A percentile compares a stretch with the other conserved stretches of the same genome.
Evolutionary conservation across 2,888 invertebrate genomes (phyloP).

Genomic region (Trisateles emortualis): DNA sequence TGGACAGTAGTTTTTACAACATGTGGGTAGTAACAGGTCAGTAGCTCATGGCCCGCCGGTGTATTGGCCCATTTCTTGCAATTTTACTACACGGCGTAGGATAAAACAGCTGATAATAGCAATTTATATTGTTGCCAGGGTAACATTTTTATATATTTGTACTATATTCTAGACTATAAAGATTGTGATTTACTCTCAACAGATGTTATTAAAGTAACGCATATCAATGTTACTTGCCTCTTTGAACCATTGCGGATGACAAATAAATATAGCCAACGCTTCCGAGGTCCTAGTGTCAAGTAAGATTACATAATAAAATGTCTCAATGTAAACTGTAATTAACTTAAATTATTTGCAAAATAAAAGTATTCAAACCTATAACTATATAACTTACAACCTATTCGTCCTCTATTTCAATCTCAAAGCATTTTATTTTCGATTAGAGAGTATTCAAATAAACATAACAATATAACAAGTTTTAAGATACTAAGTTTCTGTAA

Average conservation of each 20-base stretch:
- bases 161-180: background rate
- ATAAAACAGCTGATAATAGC: constrained; percentile 29
- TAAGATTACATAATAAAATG: background rate
- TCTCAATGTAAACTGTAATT: too few species aligned
- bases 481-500: too few species aligned
- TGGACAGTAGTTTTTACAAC: constrained; percentile 1
- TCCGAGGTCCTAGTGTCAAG: background rate
- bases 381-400: too few species aligned
- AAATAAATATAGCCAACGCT: background rate
- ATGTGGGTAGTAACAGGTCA: constrained; percentile 38
- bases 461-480: too few species aligned
- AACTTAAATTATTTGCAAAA: too few species aligned
- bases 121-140: constrained; percentile 16
- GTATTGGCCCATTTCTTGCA: constrained; percentile 36
- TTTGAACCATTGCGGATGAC: background rate
- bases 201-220: background rate
- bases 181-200: background rate
- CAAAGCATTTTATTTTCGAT: too few species aligned
- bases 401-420: too few species aligned
- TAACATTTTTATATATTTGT: background rate
- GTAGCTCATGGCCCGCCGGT: constrained; percentile 32
- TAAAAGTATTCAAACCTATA: too few species aligned
- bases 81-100: constrained; percentile 38
- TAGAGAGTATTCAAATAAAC: too few species aligned
- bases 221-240: background rate